phyloP scores from a whole-genome alignment of 92 coral and sea anemone genomes.

The Porites divaricata region DNA sequence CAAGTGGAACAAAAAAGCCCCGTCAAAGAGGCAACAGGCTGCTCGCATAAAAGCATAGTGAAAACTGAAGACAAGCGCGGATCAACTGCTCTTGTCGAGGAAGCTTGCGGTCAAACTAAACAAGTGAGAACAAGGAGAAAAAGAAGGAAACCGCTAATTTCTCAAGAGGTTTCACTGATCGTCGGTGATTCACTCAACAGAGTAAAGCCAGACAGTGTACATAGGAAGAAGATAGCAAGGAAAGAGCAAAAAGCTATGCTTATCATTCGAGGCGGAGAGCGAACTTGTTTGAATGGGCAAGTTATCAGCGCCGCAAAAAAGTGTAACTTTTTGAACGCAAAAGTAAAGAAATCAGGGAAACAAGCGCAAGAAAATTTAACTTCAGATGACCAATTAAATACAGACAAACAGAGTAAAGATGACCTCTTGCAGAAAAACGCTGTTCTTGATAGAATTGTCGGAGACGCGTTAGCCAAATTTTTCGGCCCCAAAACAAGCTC shows the following conservation, averaged over 20 bases:
- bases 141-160: slow-evolving; percentile 31
- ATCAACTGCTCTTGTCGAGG: slow-evolving; percentile 7
- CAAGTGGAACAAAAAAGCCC: slow-evolving; percentile 76
- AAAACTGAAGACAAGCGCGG: not conserved
- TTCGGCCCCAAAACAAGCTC: not conserved
- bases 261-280: not conserved
- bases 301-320: not conserved
- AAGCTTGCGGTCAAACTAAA: slow-evolving; percentile 22
- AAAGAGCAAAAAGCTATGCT: slow-evolving; percentile 15
- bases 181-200: slow-evolving; percentile 5
- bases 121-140: slow-evolving; percentile 29
- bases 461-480: slow-evolving; percentile 24
- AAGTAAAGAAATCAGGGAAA: slow-evolving; percentile 4
- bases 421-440: slow-evolving; percentile 18
- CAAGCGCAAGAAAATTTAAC: not conserved
- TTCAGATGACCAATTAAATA: not conserved
- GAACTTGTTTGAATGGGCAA: slow-evolving; percentile 1
- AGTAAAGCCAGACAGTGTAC: slow-evolving; percentile 2
- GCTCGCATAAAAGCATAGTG: slow-evolving; percentile 10
- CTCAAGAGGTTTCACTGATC: slow-evolving; percentile 15
- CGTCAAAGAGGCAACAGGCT: slow-evolving; percentile 2
- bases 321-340: not conserved
- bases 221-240: not conserved
- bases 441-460: slow-evolving; percentile 30
- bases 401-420: not conserved